phyloP scores from a whole-genome alignment of 2,888 invertebrate species.

The Eupithecia vulgata region DNA sequence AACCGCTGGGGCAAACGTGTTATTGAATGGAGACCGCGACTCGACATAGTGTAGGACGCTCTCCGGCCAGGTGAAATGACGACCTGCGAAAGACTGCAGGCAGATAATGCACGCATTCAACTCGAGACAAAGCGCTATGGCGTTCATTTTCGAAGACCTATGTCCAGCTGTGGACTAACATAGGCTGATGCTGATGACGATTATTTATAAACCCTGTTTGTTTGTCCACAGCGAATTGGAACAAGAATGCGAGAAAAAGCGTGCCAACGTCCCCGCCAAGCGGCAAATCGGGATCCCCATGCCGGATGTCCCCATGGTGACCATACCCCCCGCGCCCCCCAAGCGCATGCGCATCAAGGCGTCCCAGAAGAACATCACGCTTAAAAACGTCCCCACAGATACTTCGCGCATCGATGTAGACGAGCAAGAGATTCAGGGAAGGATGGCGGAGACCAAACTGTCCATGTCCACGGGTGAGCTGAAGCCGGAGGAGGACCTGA shows the following conservation, averaged over 20 bases:
- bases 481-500: no score
- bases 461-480: neutral
- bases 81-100: no score
- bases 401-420: neutral
- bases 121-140: no score
- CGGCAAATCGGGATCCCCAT: neutral
- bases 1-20: no score
- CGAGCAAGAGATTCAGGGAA: neutral
- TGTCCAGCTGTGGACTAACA: no score
- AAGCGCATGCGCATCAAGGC: neutral
- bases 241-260: neutral
- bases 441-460: neutral
- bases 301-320: neutral
- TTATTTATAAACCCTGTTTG: no score
- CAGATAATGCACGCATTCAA: no score
- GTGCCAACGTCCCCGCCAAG: neutral
- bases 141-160: no score
- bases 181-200: no score
- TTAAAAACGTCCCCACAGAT: neutral
- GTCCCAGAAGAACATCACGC: neutral
- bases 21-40: no score
- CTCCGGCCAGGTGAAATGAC: no score
- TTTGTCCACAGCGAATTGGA: neutral
- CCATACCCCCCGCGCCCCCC: neutral
- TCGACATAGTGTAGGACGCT: no score